phyloP scores from a whole-genome alignment of 2,113 vertebrate genomes.

The Tricholaema leucomelas region DNA sequence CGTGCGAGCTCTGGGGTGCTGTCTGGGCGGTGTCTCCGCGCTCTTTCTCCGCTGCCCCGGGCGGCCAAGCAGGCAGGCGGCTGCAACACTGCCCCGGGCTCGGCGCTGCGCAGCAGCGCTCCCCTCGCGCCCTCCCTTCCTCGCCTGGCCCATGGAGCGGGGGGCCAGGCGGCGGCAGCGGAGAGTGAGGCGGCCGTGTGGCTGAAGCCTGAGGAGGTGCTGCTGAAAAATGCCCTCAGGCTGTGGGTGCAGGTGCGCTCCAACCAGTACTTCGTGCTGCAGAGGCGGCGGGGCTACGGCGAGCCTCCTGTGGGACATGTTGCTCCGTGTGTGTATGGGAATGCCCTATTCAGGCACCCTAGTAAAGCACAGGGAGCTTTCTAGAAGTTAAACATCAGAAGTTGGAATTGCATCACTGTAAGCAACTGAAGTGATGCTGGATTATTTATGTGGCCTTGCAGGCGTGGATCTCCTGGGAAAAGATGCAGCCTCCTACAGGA shows the following conservation, averaged over 20 bases:
- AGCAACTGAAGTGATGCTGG: not conserved
- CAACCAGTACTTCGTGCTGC: constrained; percentile 93
- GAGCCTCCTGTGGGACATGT: constrained; percentile 57
- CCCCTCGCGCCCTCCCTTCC: not conserved
- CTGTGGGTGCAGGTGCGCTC: constrained; percentile 92
- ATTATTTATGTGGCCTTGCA: not conserved
- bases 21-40: rapidly evolving
- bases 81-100: not conserved
- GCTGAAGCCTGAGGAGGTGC: constrained; percentile 94
- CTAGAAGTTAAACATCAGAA: not conserved
- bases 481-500: not conserved
- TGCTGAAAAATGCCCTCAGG: constrained; percentile 94
- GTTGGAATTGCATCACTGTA: not conserved
- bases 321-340: rapidly evolving
- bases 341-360: not conserved
- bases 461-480: not conserved
- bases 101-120: not conserved
- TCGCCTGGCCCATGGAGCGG: constrained; percentile 55
- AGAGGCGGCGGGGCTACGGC: constrained; percentile 89
- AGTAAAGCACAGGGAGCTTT: not conserved
- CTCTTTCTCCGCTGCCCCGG: not conserved
- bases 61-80: not conserved
- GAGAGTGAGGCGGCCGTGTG: constrained; percentile 80
- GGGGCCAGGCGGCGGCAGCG: constrained; percentile 38
- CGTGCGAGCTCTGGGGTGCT: rapidly evolving